Evolutionary conservation across 2,888 invertebrate species (phyloP), one percentile per base, ranked within the genome.

Genomic region (Acanthosepion lycidas): DNA sequence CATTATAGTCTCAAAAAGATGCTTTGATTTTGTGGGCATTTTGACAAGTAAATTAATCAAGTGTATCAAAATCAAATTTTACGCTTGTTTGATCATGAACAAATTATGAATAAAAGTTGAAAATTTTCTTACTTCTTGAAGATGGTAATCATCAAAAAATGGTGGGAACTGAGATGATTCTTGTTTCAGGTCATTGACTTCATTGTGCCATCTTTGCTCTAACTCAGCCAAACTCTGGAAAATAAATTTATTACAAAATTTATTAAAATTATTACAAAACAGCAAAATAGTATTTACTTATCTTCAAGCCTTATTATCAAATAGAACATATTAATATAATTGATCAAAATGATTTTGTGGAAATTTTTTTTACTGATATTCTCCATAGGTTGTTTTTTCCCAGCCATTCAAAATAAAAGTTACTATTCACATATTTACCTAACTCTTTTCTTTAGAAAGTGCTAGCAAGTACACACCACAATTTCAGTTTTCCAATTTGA

Each of bases 111-210:
- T 23, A 78, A 78, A 78, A 78, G 9, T 33, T 78, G 78, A 78
- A 78, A 9, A 33, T 78, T 33, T 78, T 78, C 78, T 94, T 95
- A 97, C 97, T 96, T 97, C 97, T 48, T 96, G 96, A 64, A 97
- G 95, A 95, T 97, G 97, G 95, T 97, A 97, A 95, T 97, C 97
- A 92, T 96, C 96, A 95, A 97, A 97, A 95, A 97, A 97, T n/a
- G 97, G 96, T 51, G 51, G 48, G 51, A 92, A 92, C n/a, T 96
- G 96, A 94, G 94, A 95, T 91, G 94, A 94, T 53, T 95, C 95
- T 49, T 94, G 95, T 92, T 95, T 95, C n/a, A 96, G 95, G 49
- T 97, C 97, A 53, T 96, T 95, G 53, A 97, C 96, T 94, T 97
- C 97, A 94, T 95, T 96, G 94, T 96, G 95, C 97, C 97, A 97